A percentile compares a stretch with the other conserved stretches of the same genome.
Evolutionary conservation across 2,797 vertebrate genomes (phyloP).

Genomic region (Sebastes itinus): DNA sequence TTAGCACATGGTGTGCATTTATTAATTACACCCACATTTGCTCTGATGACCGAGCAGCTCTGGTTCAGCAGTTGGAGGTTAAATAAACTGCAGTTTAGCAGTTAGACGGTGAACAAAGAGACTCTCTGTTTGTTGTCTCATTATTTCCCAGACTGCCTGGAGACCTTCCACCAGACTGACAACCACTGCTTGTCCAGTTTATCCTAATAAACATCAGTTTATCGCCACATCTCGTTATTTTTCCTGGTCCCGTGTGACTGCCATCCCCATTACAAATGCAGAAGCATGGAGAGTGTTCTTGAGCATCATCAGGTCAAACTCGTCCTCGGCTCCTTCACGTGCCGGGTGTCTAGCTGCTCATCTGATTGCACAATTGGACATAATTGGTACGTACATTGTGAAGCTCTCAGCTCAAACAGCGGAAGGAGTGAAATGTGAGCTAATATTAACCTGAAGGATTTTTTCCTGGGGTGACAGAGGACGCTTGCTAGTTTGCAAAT

Average conservation of each 20-base stretch:
- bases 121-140: not conserved
- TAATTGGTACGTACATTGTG: not conserved
- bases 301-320: conserved; percentile 13
- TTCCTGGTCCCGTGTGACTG: not conserved
- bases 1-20: not conserved
- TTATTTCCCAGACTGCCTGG: conserved; percentile 6
- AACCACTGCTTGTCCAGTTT: not conserved
- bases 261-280: not conserved
- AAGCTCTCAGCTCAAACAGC: not conserved
- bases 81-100: not conserved
- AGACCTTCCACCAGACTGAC: not conserved
- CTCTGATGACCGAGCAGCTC: not conserved
- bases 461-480: not conserved
- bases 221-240: conserved; percentile 27
- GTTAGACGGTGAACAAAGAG: not conserved
- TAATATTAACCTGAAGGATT: not conserved
- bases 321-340: not conserved
- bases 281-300: not conserved
- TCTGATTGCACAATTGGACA: conserved; percentile 42
- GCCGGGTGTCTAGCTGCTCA: not conserved
- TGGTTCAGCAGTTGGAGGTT: not conserved
- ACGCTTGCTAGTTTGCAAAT: not conserved
- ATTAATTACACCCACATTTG: conserved; percentile 25
- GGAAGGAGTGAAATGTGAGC: not conserved
- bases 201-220: conserved; percentile 9